Evolutionary conservation across 2,888 invertebrate genomes (phyloP), one percentile per base, ranked within the genome.

Genomic region (Therioaphis trifolii): DNA sequence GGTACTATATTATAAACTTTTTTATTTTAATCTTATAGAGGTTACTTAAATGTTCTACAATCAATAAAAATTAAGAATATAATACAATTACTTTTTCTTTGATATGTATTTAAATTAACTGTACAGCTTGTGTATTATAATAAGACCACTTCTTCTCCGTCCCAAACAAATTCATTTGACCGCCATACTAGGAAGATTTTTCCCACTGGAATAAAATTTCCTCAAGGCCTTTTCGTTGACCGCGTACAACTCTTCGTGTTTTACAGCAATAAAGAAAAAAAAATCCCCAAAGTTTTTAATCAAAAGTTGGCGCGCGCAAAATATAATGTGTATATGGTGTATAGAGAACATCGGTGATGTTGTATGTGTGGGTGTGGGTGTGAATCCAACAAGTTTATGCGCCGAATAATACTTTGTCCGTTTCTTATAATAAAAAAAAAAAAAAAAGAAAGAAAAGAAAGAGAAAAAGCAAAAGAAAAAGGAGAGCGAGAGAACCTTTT

Each of bases 331-430:
- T 63, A 58, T 74, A 40, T 43, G 9, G 21, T 29, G 15, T 29
- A 21, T 21, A 55, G 61, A 27, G 68, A 71, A 80, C 72, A 72
- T 72, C 61, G 71, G 61, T 27, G 80, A 46, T 49, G 61, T 71
- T 46, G 66, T 24, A 40, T 46, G 61, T 27, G 7, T 75, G 72
- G 0, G 24, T 43, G 43, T 63, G 61, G 58, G 52, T 82, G 24
- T 15, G 74, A 82, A 82, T 82, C 82, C 82, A 82, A 82, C 82
- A 82, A 82, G 82, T 82, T 82, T 82, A 82, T 82, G 72, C 72
- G 71, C 82, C 63, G 66, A 82, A 82, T 82, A 82, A 82, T 82
- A 74, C 82, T 74, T 82, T 74, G 74, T 74, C 63, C 74, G 74
- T 61, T 82, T 80, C 74, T 63, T 66, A 66, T 77, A 66, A 55